Evolutionary conservation across 2,113 vertebrate genomes (phyloP), one percentile per base, ranked within the genome.

Genomic region (Caranx melampygus): DNA sequence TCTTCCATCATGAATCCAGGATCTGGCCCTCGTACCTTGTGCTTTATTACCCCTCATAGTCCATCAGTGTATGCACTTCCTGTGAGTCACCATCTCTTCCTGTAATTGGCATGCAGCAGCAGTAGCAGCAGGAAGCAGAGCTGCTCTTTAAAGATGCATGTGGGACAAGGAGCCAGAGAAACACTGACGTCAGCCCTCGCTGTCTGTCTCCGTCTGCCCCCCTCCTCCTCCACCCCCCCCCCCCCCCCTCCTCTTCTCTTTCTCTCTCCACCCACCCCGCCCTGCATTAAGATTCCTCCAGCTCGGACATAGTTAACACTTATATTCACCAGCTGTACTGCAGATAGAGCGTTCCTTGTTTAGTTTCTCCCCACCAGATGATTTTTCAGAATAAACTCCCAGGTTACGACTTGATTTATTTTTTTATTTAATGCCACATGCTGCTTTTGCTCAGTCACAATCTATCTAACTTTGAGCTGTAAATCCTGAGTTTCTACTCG

Each of bases 61-160:
- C 72, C 76, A 21, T 72, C 71, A 34, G 64, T 49, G 63, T 44
- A 75, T 76, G 26, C 87, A 90, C 89, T 92, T 92, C 89, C 91
- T 84, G 87, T 91, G 92, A 90, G 81, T 91, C 91, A 87, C 79
- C 12, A 63, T 78, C 87, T 88, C 90, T 80, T 90, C 86, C 90
- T 90, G 91, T 89, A 86, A 92, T 92, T 91, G 87, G 83, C 91
- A 92, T 90, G 81, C 92, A 90, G 91, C 84, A 87, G 88, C 84
- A 74, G 91, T 88, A 86, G 91, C 92, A 83, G 84, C 90, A 91
- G 92, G 89, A 90, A 88, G 90, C 89, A 79, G 86, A 66, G 84
- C 87, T 57, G 84, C 87, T 92, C 84, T 91, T 93, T 92, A 92
- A 92, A 90, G 86, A 92, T 92, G 87, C 91, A 93, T 90, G 88